Evolutionary conservation across 53 echinoderm and acorn worm species (phyloP).

Genomic region (Echinarachnius parma): DNA sequence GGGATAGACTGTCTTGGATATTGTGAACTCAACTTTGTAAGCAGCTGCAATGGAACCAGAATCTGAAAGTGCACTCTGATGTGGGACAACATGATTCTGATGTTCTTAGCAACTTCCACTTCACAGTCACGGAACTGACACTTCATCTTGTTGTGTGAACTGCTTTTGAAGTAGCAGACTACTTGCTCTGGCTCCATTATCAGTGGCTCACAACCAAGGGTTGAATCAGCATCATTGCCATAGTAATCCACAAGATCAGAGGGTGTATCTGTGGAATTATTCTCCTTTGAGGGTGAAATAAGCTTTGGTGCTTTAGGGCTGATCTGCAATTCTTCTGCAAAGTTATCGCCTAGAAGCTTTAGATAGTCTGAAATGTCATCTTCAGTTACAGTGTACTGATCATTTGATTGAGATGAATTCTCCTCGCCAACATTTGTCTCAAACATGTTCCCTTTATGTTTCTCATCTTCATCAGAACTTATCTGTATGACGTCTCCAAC

Average conservation of each 20-base stretch:
- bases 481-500: constrained; percentile 5
- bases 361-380: constrained; percentile 66
- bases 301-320: neutral
- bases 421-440: constrained; percentile 13
- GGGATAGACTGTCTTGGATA: constrained; percentile 40
- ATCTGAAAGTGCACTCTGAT: constrained; percentile 59
- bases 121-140: constrained; percentile 58
- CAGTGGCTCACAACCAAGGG: constrained; percentile 55
- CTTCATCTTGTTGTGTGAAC: constrained; percentile 30
- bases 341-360: constrained; percentile 51
- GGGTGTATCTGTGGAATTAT: constrained; percentile 16
- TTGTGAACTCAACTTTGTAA: constrained; percentile 32
- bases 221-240: constrained; percentile 56
- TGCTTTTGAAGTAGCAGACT: constrained; percentile 49
- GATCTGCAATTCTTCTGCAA: constrained; percentile 10
- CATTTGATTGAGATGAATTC: neutral
- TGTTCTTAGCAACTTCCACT: constrained; percentile 44
- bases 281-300: neutral
- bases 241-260: constrained; percentile 54
- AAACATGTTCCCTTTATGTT: neutral
- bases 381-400: constrained; percentile 54
- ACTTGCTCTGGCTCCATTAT: constrained; percentile 61
- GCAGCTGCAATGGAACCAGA: constrained; percentile 50
- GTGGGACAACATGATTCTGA: constrained; percentile 57
- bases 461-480: constrained; percentile 36